Base-by-base conservation (phyloP, 2,797 vertebrate species). In the Gymnoscopelus microlampas region DNA sequence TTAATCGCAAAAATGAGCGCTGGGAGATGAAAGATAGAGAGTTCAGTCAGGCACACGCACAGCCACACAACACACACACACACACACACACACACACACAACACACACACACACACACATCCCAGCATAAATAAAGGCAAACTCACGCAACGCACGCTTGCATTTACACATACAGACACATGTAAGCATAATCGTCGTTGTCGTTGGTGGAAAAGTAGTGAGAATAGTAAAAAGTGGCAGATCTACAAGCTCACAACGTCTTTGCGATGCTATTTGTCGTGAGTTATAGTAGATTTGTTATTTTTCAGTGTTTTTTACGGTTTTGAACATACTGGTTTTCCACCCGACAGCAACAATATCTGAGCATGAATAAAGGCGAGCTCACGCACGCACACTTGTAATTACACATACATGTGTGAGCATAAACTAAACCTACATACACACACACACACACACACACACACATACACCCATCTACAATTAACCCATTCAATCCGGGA, bases 51-150 rank as follows among this genome's bases (percentile, higher is more conserved):
- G 32, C 14, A 39, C 5, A 7, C 35, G 32, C 15, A 9, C 15
- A 5, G 48, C 64, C 77, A 77, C 35, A 70, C 71, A 11, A 5
- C 48, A 67, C 77, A 75, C 35, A 72, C 71, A 11, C 71, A 51
- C 44, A 32, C 71, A 11, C 71, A 51, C 44, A 32, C 15, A 9
- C 14, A 39, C 5, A 7, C 35, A 32, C 15, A 9, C 15, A 5
- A 77, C 35, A 70, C 71, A 11, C 35, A 5, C 48, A 67, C 77
- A 75, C 35, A 72, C 71, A 11, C 71, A 51, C 44, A 32, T 60
- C 56, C 54, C 15, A 65, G 54, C 19, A 50, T 14, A 35, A 14
- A 19, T 39, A 74, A 56, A 35, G 3, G 14, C n/a, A 9, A 19
- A 10, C 58, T 15, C 29, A 8, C 9, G 39, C 56, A 39, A 68